Percentiles rank a stretch among this genome's conserved stretches.
phyloP scores from a whole-genome alignment of 1,140 invertebrate species.

The Sycobia sp. region DNA sequence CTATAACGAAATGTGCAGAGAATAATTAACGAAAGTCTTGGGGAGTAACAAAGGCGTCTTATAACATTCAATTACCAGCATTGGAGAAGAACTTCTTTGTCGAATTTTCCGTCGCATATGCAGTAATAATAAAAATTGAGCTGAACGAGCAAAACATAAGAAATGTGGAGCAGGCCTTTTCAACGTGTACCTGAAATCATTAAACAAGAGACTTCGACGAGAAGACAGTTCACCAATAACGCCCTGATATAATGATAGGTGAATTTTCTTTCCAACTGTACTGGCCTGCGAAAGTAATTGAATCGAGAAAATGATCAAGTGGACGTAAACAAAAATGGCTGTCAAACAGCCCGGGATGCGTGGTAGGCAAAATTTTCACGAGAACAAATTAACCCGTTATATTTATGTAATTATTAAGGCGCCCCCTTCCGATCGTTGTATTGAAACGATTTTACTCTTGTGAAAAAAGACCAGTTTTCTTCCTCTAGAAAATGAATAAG shows the following conservation, averaged over 20 bases:
- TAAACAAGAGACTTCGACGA: neutral
- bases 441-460: conserved; percentile 7
- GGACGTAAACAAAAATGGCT: conserved; percentile 2
- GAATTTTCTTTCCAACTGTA: conserved; percentile 12
- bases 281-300: conserved; percentile 18
- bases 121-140: no score
- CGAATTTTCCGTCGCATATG: no score
- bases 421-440: conserved; percentile 18
- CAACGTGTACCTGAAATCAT: conserved; percentile 30
- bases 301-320: conserved; percentile 3
- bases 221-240: conserved; percentile 6
- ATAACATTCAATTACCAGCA: no score
- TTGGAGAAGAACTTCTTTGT: no score
- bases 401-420: conserved; percentile 12
- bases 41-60: neutral
- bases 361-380: neutral
- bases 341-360: conserved; percentile 12
- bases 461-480: conserved; percentile 2
- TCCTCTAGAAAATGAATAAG: conserved; percentile 3
- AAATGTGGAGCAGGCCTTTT: conserved; percentile 20
- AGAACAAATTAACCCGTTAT: conserved; percentile 17
- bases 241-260: neutral
- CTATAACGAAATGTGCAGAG: neutral
- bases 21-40: neutral
- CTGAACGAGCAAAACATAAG: no score